A percentile compares a stretch with the other conserved stretches of the same genome.
phyloP scores from a whole-genome alignment of 2,888 invertebrate genomes.

The Tricholauxania praeusta region DNA sequence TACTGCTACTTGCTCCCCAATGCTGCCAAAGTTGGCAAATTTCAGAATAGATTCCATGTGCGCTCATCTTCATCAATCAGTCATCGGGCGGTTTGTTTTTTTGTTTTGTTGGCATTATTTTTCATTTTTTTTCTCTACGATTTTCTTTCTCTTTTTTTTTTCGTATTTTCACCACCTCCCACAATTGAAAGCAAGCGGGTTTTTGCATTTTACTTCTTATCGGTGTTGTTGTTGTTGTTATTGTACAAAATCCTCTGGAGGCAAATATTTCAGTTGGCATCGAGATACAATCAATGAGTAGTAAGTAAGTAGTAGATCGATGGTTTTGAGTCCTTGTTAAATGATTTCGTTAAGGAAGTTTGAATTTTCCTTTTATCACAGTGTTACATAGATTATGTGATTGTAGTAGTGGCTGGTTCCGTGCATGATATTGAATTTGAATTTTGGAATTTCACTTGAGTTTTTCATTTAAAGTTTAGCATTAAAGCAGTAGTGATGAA shows the following conservation, averaged over 20 bases:
- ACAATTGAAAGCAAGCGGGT: neutral
- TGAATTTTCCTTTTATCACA: no score
- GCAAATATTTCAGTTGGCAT: conserved; percentile 38
- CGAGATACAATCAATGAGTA: conserved; percentile 17
- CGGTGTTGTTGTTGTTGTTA: neutral
- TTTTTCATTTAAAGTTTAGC: no score
- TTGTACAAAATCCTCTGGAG: conserved; percentile 34
- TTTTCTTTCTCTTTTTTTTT: neutral
- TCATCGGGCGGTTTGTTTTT: conserved; percentile 52
- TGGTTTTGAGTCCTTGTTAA: no score
- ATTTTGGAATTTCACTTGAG: no score
- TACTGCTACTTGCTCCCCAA: no score
- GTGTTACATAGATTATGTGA: no score
- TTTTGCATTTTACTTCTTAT: neutral
- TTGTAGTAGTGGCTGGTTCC: no score
- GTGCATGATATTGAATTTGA: no score
- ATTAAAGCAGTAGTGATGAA: no score
- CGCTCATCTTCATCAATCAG: conserved; percentile 58
- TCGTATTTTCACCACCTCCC: neutral
- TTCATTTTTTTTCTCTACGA: neutral
- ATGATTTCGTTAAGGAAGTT: no score
- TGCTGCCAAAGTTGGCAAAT: conserved; percentile 31
- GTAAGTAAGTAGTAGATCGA: no score
- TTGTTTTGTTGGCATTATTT: neutral
- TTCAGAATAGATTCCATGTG: conserved; percentile 40